Conservation (phyloP, 2,113 vertebrate species). For the Ctenomys sociabilis region DNA sequence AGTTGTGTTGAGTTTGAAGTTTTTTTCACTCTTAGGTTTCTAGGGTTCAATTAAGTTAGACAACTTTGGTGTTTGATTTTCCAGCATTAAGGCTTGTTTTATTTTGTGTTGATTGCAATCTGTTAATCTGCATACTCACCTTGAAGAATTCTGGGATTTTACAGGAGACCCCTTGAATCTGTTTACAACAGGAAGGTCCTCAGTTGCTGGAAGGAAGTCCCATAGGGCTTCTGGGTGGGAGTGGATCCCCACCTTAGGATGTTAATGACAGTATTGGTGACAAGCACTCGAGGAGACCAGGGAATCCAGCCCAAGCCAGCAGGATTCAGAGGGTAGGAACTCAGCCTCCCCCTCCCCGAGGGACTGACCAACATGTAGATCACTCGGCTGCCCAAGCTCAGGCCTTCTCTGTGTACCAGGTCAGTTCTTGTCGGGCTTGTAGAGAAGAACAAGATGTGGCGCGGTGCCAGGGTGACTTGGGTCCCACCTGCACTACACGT, state of each 20-base stretch:
- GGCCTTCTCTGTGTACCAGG: background rate
- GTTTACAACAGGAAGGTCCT: background rate
- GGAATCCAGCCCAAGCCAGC: background rate
- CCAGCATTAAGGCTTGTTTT: background rate
- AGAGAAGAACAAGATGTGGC: background rate
- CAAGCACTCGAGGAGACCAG: background rate
- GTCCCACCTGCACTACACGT: background rate
- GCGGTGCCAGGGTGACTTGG: background rate
- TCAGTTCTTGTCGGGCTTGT: background rate
- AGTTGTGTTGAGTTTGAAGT: background rate
- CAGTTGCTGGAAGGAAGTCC: background rate
- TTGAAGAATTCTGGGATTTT: background rate
- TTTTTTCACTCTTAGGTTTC: constrained; percentile 4
- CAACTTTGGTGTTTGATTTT: background rate
- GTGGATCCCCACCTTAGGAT: background rate
- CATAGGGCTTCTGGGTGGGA: background rate
- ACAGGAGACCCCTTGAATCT: background rate
- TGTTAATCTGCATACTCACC: background rate
- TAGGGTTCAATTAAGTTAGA: constrained; percentile 10
- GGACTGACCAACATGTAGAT: background rate
- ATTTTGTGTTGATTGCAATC: background rate
- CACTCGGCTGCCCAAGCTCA: background rate
- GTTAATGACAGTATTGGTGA: background rate
- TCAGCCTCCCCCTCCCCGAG: background rate
- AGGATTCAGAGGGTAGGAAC: background rate